Evolutionary conservation across 1,140 invertebrate genomes (phyloP).

Genomic region (Drosophila neocordata): DNA sequence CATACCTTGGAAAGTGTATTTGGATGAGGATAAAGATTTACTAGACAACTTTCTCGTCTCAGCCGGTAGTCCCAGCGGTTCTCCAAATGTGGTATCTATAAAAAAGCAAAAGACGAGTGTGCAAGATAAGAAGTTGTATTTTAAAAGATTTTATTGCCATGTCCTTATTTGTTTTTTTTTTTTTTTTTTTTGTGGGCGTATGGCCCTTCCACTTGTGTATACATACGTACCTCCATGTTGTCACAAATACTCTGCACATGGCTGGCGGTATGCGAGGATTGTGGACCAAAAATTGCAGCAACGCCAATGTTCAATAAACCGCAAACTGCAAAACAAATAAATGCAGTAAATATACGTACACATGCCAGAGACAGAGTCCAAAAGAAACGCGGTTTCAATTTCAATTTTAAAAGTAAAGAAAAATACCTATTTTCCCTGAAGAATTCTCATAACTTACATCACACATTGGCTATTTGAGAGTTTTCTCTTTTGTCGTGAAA

Average conservation of each 20-base stretch:
- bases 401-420: neutral
- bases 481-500: neutral
- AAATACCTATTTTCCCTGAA: neutral
- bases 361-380: neutral
- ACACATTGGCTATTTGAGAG: neutral
- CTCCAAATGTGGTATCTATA: slow-evolving; percentile 93
- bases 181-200: neutral
- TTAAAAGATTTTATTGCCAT: slow-evolving; percentile 24
- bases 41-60: slow-evolving; percentile 93
- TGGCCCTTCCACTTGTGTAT: neutral
- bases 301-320: slow-evolving; percentile 93
- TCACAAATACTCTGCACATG: slow-evolving; percentile 98
- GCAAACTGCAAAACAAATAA: slow-evolving; percentile 88
- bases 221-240: slow-evolving; percentile 89
- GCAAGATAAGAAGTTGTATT: slow-evolving; percentile 6
- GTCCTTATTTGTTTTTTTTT: neutral
- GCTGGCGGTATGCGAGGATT: slow-evolving; percentile 93
- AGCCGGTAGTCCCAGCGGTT: slow-evolving; percentile 95
- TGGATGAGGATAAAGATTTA: slow-evolving; percentile 97
- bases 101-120: slow-evolving; percentile 15
- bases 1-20: slow-evolving; percentile 92
- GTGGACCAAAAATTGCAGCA: slow-evolving; percentile 96
- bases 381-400: too few species aligned
- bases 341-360: neutral
- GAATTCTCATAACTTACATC: neutral